Evolutionary conservation across 1,140 invertebrate species (phyloP), one percentile per base, ranked within the genome.

Genomic region (Sitodiplosis mosellana): DNA sequence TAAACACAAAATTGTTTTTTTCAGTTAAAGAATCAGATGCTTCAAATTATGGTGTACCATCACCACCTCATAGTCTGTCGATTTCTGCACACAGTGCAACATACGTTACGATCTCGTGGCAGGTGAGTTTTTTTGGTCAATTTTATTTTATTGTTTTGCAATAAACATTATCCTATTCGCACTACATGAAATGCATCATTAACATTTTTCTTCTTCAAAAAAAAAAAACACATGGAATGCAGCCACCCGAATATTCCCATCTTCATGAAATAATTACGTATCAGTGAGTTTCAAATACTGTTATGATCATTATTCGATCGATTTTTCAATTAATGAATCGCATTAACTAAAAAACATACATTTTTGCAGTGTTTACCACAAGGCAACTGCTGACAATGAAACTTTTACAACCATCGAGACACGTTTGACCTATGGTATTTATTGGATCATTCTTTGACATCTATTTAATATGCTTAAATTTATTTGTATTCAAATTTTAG

Each of bases 21-120:
- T 43, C 6, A 27, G 43, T 21, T 2, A 33, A 27, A 22, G 14
- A 61, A 37, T 53, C 56, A 36, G 60, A 57, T n/a, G 63, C 59
- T 18, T 58, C 56, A 19, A 61, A 73, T 21, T 60, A 71, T 22
- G 81, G 73, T 6, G 77, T 82, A 1, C 75, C 83, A 2, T 84
- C 83, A 1, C 77, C 81, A 0, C 84, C 83, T 0, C 82, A 86
- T 58, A 79, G 78, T 1, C 60, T 87, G 17, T 72, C 80, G 2
- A 75, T 87, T n/a, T 75, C 76, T 1, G 74, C 71, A 46, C 81
- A 80, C 52, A 82, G 80, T 45, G 82, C 81, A 20, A 81, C 79
- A 10, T 84, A 77, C 70, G 74, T 87, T 46, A 80, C 80, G 7
- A 70, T 87, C 33, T 71, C 72, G 22, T 87, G 84, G 84, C 80